These are phyloP conservation scores for Agrotis ipsilon DNA, from an alignment of 2,888 invertebrate species.

Conservation along the genomic window DNA sequence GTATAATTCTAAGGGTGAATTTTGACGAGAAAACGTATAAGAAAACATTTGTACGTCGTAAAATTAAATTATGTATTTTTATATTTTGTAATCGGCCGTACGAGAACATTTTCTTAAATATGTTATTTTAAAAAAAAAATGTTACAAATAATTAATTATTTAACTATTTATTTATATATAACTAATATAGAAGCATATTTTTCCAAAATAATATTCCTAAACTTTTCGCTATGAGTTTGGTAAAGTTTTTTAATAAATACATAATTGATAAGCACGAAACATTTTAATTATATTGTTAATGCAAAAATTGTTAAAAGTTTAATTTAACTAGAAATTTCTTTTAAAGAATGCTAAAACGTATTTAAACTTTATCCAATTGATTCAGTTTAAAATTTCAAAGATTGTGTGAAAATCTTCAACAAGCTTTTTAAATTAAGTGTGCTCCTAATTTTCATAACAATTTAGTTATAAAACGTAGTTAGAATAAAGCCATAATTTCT, in stretches of 20 bases:
- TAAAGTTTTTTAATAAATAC: slow-evolving; percentile 27
- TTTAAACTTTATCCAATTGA: slow-evolving; percentile 51
- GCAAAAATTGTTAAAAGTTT: slow-evolving; percentile 23
- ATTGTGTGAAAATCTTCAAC: slow-evolving; percentile 4
- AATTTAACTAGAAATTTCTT: slow-evolving; percentile 39
- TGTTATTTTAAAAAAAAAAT: slow-evolving; percentile 15
- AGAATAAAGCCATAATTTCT: slow-evolving; percentile 10
- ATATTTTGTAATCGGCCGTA: slow-evolving; percentile 29
- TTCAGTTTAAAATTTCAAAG: slow-evolving; percentile 41
- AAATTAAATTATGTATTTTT: slow-evolving; percentile 66
- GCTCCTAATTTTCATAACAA: slow-evolving; percentile 12
- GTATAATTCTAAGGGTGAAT: slow-evolving; percentile 72
- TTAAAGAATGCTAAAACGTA: slow-evolving; percentile 17
- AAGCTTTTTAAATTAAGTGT: slow-evolving; percentile 19
- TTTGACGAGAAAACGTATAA: slow-evolving; percentile 73
- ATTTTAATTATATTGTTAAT: slow-evolving; percentile 4
- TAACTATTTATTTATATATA: not conserved
- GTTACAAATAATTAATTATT: not conserved
- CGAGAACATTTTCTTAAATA: not conserved
- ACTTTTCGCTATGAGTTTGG: not conserved
- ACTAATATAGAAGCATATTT: too few species aligned
- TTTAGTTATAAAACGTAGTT: slow-evolving; percentile 1
- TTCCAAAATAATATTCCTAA: not conserved
- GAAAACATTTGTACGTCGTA: slow-evolving; percentile 71
- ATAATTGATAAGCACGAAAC: slow-evolving; percentile 13